Conservation (phyloP, 2,797 vertebrate genomes). For the Pangasius djambal region DNA sequence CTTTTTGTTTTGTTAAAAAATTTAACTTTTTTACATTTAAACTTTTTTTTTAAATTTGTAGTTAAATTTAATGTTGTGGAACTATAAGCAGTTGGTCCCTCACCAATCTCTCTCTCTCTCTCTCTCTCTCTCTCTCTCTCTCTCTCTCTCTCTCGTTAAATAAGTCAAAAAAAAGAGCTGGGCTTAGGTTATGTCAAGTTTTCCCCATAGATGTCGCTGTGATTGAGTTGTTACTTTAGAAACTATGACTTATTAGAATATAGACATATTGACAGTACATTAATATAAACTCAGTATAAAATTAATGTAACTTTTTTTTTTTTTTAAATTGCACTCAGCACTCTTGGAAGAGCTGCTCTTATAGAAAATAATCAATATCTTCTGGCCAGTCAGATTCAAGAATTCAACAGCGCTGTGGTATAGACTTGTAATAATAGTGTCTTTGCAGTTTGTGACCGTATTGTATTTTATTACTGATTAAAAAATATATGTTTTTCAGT, state of each 20-base stretch:
- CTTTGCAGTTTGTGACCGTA: not conserved
- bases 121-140: not conserved
- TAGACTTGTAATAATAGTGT: not conserved
- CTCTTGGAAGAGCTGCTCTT: not conserved
- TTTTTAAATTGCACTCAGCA: not conserved
- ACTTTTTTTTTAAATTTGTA: not conserved
- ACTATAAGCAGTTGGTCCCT: not conserved
- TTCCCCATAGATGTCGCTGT: not conserved
- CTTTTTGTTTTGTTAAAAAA: no score
- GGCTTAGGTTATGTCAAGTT: not conserved
- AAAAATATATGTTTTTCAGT: conserved; percentile 56
- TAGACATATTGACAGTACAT: not conserved
- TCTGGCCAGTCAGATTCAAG: not conserved
- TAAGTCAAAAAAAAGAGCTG: not conserved
- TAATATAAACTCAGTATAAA: not conserved
- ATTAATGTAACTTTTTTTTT: not conserved
- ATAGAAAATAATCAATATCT: not conserved
- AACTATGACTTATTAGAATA: not conserved
- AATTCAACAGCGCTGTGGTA: not conserved
- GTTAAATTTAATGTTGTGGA: not conserved
- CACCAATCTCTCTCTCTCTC: no score
- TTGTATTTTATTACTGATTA: conserved; percentile 13
- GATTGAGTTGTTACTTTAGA: not conserved
- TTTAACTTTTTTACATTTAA: no score
- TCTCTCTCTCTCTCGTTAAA: not conserved